phyloP scores from a whole-genome alignment of 35 echinoderm and acorn worm genomes.

The Chiridota heheva region DNA sequence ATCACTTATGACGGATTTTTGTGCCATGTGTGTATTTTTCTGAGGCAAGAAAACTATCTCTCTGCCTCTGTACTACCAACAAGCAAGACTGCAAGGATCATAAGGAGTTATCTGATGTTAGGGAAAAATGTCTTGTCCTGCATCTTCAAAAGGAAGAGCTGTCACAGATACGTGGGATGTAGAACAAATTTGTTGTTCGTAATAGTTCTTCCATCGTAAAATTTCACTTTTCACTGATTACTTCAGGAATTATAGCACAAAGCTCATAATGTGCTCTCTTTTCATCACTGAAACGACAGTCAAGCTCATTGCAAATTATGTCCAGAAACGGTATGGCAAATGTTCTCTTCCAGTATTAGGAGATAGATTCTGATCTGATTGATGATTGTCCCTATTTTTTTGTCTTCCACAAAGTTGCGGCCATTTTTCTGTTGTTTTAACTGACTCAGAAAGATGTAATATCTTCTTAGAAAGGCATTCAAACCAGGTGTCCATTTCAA shows the following conservation, averaged over 20 bases:
- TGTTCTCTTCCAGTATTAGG: constrained; percentile 35
- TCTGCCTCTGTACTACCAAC: too few relatives aligned
- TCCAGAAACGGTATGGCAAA: constrained; percentile 28
- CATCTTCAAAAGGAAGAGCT: too few relatives aligned
- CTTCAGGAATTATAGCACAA: constrained; percentile 11
- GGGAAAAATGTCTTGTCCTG: too few relatives aligned
- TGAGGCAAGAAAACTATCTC: too few relatives aligned
- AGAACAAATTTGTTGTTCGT: too few relatives aligned
- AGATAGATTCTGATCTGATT: constrained; percentile 21
- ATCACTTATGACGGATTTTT: too few relatives aligned
- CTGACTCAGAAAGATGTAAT: not conserved
- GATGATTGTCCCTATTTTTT: constrained; percentile 15
- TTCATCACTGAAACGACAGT: constrained; percentile 7
- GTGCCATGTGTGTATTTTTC: too few relatives aligned
- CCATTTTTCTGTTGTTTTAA: not conserved
- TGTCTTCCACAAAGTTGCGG: constrained; percentile 35
- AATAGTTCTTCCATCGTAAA: too few relatives aligned
- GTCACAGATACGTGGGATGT: too few relatives aligned
- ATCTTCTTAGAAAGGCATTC: not conserved
- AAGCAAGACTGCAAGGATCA: too few relatives aligned
- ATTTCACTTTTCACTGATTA: too few relatives aligned
- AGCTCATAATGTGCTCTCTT: constrained; percentile 28
- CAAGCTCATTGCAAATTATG: constrained; percentile 14
- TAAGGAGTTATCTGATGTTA: too few relatives aligned
- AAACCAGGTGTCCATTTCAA: constrained; percentile 15